Base-by-base conservation (phyloP, 2,797 vertebrate genomes). In the Aldrovandia affinis region DNA sequence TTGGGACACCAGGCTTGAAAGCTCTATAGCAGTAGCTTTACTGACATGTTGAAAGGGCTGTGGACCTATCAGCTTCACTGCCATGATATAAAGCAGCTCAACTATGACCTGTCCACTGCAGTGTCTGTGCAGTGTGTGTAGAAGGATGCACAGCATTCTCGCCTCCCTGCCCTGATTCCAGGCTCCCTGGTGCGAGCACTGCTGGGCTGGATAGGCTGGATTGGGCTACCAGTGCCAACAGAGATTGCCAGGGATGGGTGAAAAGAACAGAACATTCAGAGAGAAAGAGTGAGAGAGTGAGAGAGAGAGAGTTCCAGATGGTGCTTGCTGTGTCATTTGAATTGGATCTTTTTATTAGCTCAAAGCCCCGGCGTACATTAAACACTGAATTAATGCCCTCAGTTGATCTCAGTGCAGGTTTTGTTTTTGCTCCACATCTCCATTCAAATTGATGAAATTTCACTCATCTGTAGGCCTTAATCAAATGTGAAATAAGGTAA, bases 301-400 rank as follows among this genome's bases (percentile, higher is more conserved):
- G 15, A 78, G 52, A 44, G 54, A 50, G n/a, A 79, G 55, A n/a
- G 42, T 78, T 52, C 55, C 28, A 50, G 75, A 61, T 22, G 2
- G 42, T 52, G 12, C 36, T 42, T 50, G 55, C 65, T 55, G 81
- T 65, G 81, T 73, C 47, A 10, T 28, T 10, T 28, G 54, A 28
- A 52, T 50, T 28, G 61, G 77, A 63, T 39, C 42, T 36, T 63
- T 73, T 33, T 30, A 33, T 83, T 83, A 78, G 52, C 73, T 42
- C 39, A 61, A 63, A 78, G 44, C 57, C 15, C 30, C 42, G 55
- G 55, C 28, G 55, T 36, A 61, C 42, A 47, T 59, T 25, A 22
- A 25, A 12, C 15, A 54, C 55, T 47, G n/a, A 42, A 47, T 63
- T 18, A 47, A 18, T 78, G 15, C 42, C 18, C 28, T 36, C 63